Percentiles rank a stretch among this genome's conserved stretches.
phyloP scores from a whole-genome alignment of 2,888 invertebrate species.

The Andrena minutula region DNA sequence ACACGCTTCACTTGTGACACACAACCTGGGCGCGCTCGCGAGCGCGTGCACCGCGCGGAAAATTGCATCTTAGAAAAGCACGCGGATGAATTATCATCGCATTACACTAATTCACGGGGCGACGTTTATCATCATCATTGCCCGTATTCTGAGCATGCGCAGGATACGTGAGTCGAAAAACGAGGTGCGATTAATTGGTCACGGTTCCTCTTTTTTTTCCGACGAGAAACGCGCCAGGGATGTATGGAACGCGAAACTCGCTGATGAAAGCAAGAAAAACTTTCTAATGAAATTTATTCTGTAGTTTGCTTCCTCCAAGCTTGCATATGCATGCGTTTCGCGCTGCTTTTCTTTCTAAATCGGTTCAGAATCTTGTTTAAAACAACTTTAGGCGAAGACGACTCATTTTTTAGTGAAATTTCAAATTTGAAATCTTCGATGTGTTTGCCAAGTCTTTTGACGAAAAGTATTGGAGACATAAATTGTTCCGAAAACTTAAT shows the following conservation, averaged over 20 bases:
- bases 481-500: no score
- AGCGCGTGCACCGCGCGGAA: slow-evolving; percentile 34
- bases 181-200: slow-evolving; percentile 20
- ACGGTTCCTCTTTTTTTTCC: slow-evolving; percentile 2
- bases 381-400: no score
- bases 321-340: neutral
- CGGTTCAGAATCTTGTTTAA: no score
- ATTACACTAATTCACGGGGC: slow-evolving; percentile 38
- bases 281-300: slow-evolving; percentile 29
- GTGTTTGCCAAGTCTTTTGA: no score
- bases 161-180: slow-evolving; percentile 1
- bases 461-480: no score
- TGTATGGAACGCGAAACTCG: neutral
- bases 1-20: slow-evolving; percentile 52
- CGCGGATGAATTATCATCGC: slow-evolving; percentile 55
- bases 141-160: neutral
- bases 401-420: no score
- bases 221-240: neutral
- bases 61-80: slow-evolving; percentile 56
- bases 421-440: no score
- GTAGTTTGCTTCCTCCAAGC: neutral
- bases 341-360: neutral
- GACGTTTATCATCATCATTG: slow-evolving; percentile 4
- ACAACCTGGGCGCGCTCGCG: slow-evolving; percentile 24
- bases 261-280: slow-evolving; percentile 5